Evolutionary conservation across 2,888 invertebrate genomes (phyloP).

Genomic region (Odontocerum albicorne): DNA sequence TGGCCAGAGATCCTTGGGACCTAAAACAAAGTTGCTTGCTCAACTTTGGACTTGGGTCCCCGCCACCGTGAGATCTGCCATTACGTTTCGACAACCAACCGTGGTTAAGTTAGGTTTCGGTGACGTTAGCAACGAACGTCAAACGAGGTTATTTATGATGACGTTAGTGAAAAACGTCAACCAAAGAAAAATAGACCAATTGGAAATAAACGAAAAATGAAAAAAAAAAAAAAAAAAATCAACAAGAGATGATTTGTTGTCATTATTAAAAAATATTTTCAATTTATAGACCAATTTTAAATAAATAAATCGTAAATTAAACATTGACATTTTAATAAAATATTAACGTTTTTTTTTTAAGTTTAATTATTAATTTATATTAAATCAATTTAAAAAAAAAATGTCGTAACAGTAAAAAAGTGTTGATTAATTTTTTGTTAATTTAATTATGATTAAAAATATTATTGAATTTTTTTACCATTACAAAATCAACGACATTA

Average conservation of each 20-base stretch:
- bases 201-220: slow-evolving; percentile 14
- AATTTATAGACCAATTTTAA: not conserved
- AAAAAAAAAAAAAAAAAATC: slow-evolving; percentile 11
- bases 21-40: slow-evolving; percentile 69
- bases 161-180: not conserved
- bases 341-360: too few species aligned
- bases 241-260: not conserved
- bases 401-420: too few species aligned
- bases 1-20: slow-evolving; percentile 89
- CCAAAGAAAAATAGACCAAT: slow-evolving; percentile 9
- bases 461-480: too few species aligned
- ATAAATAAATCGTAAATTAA: not conserved
- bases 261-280: too few species aligned
- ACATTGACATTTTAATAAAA: not conserved
- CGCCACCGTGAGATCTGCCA: slow-evolving; percentile 54
- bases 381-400: too few species aligned
- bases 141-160: not conserved
- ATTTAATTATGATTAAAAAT: too few species aligned
- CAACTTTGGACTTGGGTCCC: slow-evolving; percentile 61
- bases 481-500: too few species aligned
- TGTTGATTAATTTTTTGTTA: too few species aligned
- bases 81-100: slow-evolving; percentile 14
- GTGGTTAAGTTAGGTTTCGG: not conserved
- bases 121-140: not conserved
- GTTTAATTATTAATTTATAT: too few species aligned